Conservation (phyloP, 2,113 vertebrate species). For the Oxyruncus cristatus region DNA sequence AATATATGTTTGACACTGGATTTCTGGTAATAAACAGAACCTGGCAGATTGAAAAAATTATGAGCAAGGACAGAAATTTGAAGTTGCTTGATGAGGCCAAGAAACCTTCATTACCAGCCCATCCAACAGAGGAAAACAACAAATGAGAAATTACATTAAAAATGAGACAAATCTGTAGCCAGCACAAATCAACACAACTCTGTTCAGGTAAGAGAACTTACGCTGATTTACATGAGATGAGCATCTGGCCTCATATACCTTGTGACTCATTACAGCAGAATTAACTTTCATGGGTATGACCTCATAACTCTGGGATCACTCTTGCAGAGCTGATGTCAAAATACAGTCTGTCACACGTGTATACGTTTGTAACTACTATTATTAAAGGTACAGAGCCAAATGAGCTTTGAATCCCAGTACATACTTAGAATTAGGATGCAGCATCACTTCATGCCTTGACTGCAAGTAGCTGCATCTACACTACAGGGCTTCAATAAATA, state of each 20-base stretch:
- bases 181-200: neutral
- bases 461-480: neutral
- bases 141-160: constrained; percentile 1
- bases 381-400: neutral
- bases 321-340: neutral
- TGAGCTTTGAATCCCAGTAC: neutral
- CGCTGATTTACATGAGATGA: neutral
- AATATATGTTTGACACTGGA: neutral
- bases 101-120: neutral
- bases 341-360: neutral
- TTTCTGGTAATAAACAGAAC: neutral
- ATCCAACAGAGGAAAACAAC: neutral
- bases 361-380: neutral
- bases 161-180: neutral
- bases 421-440: neutral
- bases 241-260: neutral
- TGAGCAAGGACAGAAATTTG: neutral
- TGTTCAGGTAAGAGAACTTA: neutral
- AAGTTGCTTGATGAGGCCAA: neutral
- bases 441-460: neutral
- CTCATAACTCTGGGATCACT: neutral
- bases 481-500: neutral
- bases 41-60: neutral
- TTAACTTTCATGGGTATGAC: neutral
- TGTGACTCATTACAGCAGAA: neutral